Evolutionary conservation across 2,888 invertebrate species (phyloP).

Genomic region (Hyppa rectilinea): DNA sequence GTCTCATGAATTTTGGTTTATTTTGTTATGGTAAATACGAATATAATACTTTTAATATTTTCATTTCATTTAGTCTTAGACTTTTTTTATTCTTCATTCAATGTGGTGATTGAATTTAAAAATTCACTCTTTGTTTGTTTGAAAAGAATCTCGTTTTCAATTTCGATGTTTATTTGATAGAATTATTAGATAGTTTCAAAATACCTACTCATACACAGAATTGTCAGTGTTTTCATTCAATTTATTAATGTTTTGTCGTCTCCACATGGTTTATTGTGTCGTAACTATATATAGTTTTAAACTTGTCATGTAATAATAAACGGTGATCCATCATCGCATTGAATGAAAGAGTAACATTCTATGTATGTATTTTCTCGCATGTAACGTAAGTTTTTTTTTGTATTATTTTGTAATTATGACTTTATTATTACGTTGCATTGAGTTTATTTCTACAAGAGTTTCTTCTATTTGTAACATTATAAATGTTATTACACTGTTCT

Average conservation of each 20-base stretch:
- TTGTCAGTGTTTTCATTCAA: too few species aligned
- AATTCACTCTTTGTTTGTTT: too few species aligned
- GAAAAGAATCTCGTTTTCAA: too few species aligned
- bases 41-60: slow-evolving; percentile 63
- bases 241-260: too few species aligned
- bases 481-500: slow-evolving; percentile 58
- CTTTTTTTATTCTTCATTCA: slow-evolving; percentile 45
- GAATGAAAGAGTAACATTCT: slow-evolving; percentile 40
- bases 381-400: slow-evolving; percentile 60
- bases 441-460: slow-evolving; percentile 66
- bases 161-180: too few species aligned
- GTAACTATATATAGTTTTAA: too few species aligned
- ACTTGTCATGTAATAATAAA: neutral
- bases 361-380: slow-evolving; percentile 62
- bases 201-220: too few species aligned
- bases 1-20: slow-evolving; percentile 58
- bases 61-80: slow-evolving; percentile 60
- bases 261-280: too few species aligned
- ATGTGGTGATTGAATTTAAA: slow-evolving; percentile 53
- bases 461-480: slow-evolving; percentile 70
- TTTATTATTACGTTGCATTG: slow-evolving; percentile 67
- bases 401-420: slow-evolving; percentile 64
- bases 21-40: slow-evolving; percentile 61
- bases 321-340: slow-evolving; percentile 34
- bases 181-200: too few species aligned